Evolutionary conservation across 2,797 vertebrate species (phyloP), one percentile per base, ranked within the genome.

Genomic region (Adrianichthys oophorus): DNA sequence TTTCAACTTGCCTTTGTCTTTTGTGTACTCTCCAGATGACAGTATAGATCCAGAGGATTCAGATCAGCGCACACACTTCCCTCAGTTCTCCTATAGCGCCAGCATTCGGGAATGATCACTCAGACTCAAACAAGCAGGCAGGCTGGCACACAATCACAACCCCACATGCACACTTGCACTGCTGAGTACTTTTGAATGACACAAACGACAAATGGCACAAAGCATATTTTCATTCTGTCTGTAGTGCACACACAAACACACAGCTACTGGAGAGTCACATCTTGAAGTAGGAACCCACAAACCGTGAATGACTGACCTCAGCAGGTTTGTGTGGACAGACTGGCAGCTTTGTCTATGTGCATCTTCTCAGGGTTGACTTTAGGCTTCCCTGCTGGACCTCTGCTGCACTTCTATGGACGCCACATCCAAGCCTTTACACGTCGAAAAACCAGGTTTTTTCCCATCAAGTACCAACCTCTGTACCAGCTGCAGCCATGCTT

Each of bases 31-130:
- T 47, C 0, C 92, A 96, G 95, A 94, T 81, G 95, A 94, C 89
- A 94, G 90, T 87, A 78, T 96, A 88, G 95, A 95, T 57, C 77
- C 88, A 0, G 92, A 95, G 47, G 94, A 95, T 43, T 79, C 94
- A 7, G 94, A 95, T 80, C 93, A 95, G 84, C 93, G 93, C 64
- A 92, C 94, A 12, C 95, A 97, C 86, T 97, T 97, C 84, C 95
- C 95, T 48, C 95, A 97, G 90, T 97, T 97, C 88, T 97, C 95
- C 72, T 97, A 96, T 86, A 96, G 95, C 0, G 94, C 95, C 87
- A 93, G 92, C 90, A 94, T 96, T 86, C 92, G 95, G 58, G 95
- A 97, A 87, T 97, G 93, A 95, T 74, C 61, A 12, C 48, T 74
- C 53, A 69, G 78, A 86, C 75, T 76, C 49, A 66, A 82, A 68